Evolutionary conservation across 2,888 invertebrate genomes (phyloP).

Genomic region (Protophormia terraenovae): DNA sequence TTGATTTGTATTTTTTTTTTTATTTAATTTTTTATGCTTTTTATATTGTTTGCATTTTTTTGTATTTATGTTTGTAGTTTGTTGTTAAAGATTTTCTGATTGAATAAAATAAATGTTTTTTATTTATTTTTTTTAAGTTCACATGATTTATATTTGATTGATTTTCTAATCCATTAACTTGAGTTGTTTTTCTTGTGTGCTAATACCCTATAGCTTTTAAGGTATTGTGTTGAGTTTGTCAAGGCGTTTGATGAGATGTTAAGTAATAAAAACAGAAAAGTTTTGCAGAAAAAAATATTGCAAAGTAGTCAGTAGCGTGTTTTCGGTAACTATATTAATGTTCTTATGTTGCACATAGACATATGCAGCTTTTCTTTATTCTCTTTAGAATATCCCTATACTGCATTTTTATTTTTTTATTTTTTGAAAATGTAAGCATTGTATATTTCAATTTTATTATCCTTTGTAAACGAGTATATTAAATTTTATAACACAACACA

Average conservation of each 20-base stretch:
- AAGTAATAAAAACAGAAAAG: too few species aligned
- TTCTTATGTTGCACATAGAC: too few species aligned
- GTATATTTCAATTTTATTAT: slow-evolving; percentile 21
- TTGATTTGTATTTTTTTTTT: slow-evolving; percentile 28
- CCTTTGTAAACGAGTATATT: not conserved
- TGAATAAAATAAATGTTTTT: slow-evolving; percentile 10
- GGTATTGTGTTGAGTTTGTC: not conserved
- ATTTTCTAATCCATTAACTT: slow-evolving; percentile 65
- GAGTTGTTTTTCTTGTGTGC: not conserved
- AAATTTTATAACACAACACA: not conserved
- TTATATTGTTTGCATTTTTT: not conserved
- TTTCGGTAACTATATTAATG: too few species aligned
- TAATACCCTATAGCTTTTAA: not conserved
- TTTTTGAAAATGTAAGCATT: not conserved
- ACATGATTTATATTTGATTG: slow-evolving; percentile 59
- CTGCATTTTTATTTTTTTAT: not conserved
- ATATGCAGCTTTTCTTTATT: too few species aligned
- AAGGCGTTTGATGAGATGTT: too few species aligned
- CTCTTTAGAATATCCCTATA: not conserved
- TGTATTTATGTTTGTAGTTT: not conserved
- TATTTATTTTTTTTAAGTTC: not conserved
- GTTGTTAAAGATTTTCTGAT: slow-evolving; percentile 21
- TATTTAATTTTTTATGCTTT: not conserved
- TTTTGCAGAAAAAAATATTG: too few species aligned
- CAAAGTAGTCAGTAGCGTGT: not conserved